phyloP scores from a whole-genome alignment of 1,140 invertebrate species.

The Dufourea novaeangliae region DNA sequence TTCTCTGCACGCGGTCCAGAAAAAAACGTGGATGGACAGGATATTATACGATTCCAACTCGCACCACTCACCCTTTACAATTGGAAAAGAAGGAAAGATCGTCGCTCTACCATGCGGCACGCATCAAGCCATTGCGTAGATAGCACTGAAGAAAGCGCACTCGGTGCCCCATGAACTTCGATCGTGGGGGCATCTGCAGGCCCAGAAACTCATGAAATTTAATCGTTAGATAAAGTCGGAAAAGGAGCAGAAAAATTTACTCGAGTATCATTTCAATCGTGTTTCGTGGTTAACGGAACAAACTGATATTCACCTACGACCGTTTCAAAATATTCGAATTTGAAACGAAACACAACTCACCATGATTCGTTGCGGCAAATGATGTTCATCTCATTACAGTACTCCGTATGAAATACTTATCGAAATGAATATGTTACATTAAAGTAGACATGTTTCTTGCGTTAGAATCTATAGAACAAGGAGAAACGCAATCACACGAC shows the following conservation, averaged over 20 bases:
- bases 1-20: background rate
- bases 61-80: slow-evolving; percentile 45
- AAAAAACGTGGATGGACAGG: slow-evolving; percentile 29
- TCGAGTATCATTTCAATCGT: background rate
- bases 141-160: background rate
- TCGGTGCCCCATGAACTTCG: background rate
- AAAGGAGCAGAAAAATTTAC: background rate
- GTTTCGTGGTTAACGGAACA: too few species aligned
- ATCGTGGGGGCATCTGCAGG: background rate
- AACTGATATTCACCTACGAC: background rate
- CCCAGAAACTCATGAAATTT: background rate
- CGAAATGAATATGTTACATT: too few species aligned
- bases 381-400: too few species aligned
- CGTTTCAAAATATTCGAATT: background rate
- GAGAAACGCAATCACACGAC: too few species aligned
- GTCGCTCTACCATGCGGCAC: background rate
- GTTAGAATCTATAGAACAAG: too few species aligned
- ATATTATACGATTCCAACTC: slow-evolving; percentile 40
- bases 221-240: background rate
- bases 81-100: slow-evolving; percentile 43
- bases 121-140: background rate
- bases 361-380: too few species aligned
- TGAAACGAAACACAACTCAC: background rate
- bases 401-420: too few species aligned
- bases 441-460: too few species aligned